Evolutionary conservation across 2,797 vertebrate species (phyloP).

Genomic region (Nothura maculosa): DNA sequence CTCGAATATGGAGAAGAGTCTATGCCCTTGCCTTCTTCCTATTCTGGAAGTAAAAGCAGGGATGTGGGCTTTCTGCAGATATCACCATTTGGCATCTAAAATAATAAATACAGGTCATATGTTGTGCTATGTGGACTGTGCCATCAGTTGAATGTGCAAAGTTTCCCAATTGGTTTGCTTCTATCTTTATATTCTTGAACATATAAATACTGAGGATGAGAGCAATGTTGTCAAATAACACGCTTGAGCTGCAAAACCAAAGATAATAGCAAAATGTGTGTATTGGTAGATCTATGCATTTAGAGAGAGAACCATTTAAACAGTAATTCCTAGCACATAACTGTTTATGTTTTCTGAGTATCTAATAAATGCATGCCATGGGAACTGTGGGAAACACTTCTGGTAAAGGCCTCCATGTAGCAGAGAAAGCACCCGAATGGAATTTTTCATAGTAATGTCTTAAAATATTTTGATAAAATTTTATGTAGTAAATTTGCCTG

Average conservation of each 20-base stretch:
- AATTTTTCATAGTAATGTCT: constrained; percentile 5
- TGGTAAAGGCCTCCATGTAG: not conserved
- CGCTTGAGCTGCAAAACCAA: constrained; percentile 9
- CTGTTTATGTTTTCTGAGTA: not conserved
- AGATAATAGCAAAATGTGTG: not conserved
- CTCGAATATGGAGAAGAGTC: not conserved
- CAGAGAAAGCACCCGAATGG: not conserved
- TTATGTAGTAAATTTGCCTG: not conserved
- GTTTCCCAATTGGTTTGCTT: constrained; percentile 26
- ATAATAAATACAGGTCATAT: constrained; percentile 26
- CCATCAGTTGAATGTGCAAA: not conserved
- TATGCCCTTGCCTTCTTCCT: constrained; percentile 40
- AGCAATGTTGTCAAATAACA: not conserved
- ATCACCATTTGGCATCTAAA: constrained; percentile 38
- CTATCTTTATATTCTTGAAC: constrained; percentile 31
- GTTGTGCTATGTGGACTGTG: not conserved
- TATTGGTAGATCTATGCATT: not conserved
- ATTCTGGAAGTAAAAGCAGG: constrained; percentile 41
- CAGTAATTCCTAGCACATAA: not conserved
- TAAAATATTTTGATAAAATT: not conserved
- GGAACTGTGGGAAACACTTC: not conserved
- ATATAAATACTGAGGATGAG: not conserved
- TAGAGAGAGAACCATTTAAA: not conserved
- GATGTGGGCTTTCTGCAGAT: constrained; percentile 44
- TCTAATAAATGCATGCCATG: not conserved